Evolutionary conservation across 1,140 invertebrate species (phyloP), one percentile per base, ranked within the genome.

Genomic region (Ephestia elutella): DNA sequence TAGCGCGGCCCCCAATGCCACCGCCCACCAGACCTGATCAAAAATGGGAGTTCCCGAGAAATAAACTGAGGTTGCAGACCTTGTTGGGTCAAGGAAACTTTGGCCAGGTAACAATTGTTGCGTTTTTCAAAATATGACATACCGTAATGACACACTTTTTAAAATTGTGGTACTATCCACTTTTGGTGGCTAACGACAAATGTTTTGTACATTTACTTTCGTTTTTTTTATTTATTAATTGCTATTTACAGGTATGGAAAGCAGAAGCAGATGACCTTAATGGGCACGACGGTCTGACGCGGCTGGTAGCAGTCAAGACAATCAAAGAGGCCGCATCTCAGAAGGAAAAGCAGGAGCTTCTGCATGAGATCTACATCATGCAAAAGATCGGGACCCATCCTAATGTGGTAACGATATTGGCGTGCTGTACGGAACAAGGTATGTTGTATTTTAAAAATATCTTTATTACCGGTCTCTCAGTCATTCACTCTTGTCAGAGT

Each of bases 361-460:
- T 95, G 21, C 91, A 93, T 15, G 94, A 96, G 73, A 91, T 96
- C 56, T 92, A 92, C 68, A 94, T 96, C 56, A 96, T 96, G 95
- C 93, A 96, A 80, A 93, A 95, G 72, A 90, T 96, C 44, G 95
- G 95, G 35, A 93, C 92, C 9, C 95, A 96, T 90, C 94, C 94
- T 5, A 96, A 96, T 83, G 95, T 96, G 63, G 95, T 96, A 13
- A 95, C 94, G 0, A 90, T 96, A 48, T 89, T 96, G 1, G 95
- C 94, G 51, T 96, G 95, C 74, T 96, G 95, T 73, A 95, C 95
- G 9, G 93, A 95, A 75, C 93, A 94, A 90, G 94, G 94, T 95
- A 69, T 44, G 38, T 15, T 44, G 9, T 5, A 32, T 11, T 4
- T 44, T n/a, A 44, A 44, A 44, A 17, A 44, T 35, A 35, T 10